Evolutionary conservation across 2,797 vertebrate genomes (phyloP).

Genomic region (Sebastolobus altivelis): DNA sequence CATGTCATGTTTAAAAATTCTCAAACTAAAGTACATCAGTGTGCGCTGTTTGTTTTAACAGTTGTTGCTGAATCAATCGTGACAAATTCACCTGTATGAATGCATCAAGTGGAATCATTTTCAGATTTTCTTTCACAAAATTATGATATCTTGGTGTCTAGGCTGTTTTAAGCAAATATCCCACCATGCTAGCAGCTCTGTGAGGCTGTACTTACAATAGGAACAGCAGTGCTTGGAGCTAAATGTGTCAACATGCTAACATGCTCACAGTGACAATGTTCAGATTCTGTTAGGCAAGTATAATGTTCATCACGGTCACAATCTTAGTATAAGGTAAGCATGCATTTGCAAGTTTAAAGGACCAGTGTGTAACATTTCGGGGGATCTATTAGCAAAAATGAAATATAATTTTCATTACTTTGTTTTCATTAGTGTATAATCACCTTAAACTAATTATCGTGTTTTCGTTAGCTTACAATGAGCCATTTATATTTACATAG

Average conservation of each 20-base stretch:
- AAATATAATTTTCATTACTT: too few relatives aligned
- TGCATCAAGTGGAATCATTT: neutral
- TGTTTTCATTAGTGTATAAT: too few relatives aligned
- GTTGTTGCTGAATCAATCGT: neutral
- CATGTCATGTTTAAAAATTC: slow-evolving; percentile 11
- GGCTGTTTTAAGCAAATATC: neutral
- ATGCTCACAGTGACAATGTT: neutral
- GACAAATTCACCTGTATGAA: neutral
- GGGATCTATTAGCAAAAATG: too few relatives aligned
- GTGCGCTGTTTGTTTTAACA: neutral
- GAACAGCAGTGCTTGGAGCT: neutral
- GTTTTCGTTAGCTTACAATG: too few relatives aligned
- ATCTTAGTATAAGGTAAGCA: neutral
- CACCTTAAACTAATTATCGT: too few relatives aligned
- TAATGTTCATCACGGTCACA: neutral
- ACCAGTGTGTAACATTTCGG: too few relatives aligned
- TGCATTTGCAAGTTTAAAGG: too few relatives aligned
- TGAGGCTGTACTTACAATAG: neutral
- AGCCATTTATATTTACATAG: too few relatives aligned
- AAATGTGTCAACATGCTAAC: neutral
- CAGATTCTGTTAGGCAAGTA: neutral
- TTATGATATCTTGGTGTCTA: neutral
- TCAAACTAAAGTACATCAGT: neutral
- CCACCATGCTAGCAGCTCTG: neutral
- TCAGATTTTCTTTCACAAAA: neutral